These are phyloP conservation scores for Zingel zingel DNA, from an alignment of 2,113 vertebrate species.

Conservation along the genomic window DNA sequence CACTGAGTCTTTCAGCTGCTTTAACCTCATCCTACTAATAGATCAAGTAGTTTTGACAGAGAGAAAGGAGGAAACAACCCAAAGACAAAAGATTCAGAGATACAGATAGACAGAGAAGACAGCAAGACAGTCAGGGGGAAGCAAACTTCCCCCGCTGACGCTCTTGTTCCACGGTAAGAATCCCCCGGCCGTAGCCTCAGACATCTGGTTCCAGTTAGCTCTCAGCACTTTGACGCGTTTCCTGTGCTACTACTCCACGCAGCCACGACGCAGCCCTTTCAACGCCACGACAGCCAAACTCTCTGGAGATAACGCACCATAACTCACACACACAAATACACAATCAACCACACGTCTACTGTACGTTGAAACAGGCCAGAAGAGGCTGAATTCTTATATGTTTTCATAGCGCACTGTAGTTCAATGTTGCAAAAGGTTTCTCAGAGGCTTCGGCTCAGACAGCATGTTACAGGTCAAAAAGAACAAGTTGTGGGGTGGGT, in stretches of 20 bases:
- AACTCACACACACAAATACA: conserved; percentile 32
- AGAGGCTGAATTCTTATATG: conserved; percentile 13
- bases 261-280: conserved; percentile 69
- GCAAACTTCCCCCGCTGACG: conserved; percentile 84
- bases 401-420: not conserved
- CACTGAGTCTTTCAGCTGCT: conserved; percentile 8
- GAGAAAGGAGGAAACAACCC: conserved; percentile 25
- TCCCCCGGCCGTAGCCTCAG: conserved; percentile 78
- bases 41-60: conserved; percentile 44
- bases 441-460: not conserved
- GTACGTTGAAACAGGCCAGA: conserved; percentile 22
- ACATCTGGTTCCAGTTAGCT: conserved; percentile 89
- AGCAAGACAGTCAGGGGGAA: conserved; percentile 72
- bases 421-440: conserved; percentile 2
- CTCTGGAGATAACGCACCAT: conserved; percentile 62
- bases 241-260: conserved; percentile 84
- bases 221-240: conserved; percentile 87
- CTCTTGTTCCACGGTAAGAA: conserved; percentile 86
- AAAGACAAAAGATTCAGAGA: conserved; percentile 56
- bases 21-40: conserved; percentile 39
- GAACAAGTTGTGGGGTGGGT: not conserved
- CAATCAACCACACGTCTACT: conserved; percentile 26
- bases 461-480: not conserved
- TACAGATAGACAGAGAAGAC: conserved; percentile 53
- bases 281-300: conserved; percentile 75